These are phyloP conservation scores for Pentamera pediparva DNA, from an alignment of 53 echinoderm and acorn worm genomes.

Conservation along the genomic window DNA sequence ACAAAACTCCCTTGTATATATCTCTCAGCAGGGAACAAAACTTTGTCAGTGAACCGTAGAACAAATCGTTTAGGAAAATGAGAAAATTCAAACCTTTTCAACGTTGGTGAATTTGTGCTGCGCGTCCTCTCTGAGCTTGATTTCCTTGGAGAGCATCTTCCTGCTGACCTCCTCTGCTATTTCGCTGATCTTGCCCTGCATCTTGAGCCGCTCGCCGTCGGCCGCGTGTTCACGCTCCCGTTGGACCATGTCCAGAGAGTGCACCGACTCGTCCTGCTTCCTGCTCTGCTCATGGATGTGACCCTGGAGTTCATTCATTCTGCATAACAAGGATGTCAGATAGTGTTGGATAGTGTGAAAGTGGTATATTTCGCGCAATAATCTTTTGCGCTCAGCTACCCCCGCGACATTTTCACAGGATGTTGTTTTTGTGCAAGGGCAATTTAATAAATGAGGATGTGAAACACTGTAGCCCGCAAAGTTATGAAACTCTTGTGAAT, in stretches of 20 bases:
- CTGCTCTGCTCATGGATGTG: slow-evolving; percentile 80
- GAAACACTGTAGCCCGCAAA: too few species aligned
- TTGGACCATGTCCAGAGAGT: slow-evolving; percentile 81
- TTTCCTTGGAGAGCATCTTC: slow-evolving; percentile 93
- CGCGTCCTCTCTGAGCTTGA: slow-evolving; percentile 85
- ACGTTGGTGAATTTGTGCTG: slow-evolving; percentile 95
- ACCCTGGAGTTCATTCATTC: slow-evolving; percentile 78
- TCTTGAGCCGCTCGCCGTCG: slow-evolving; percentile 88
- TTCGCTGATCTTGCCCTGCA: slow-evolving; percentile 98
- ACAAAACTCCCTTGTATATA: too few species aligned
- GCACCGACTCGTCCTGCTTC: slow-evolving; percentile 90
- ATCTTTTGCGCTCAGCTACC: background rate
- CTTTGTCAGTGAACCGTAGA: background rate
- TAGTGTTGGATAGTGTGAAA: background rate
- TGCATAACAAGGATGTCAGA: background rate
- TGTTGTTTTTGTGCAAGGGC: background rate
- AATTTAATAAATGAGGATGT: too few species aligned
- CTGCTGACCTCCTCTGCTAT: slow-evolving; percentile 99
- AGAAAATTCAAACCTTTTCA: slow-evolving; percentile 63
- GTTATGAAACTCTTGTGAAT: too few species aligned
- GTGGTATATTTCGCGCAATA: background rate
- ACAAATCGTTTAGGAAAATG: background rate
- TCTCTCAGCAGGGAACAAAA: too few species aligned
- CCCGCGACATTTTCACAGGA: background rate
- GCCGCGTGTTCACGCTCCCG: slow-evolving; percentile 95